phyloP scores from a whole-genome alignment of 1,140 invertebrate genomes.

The Aporrectodea caliginosa region DNA sequence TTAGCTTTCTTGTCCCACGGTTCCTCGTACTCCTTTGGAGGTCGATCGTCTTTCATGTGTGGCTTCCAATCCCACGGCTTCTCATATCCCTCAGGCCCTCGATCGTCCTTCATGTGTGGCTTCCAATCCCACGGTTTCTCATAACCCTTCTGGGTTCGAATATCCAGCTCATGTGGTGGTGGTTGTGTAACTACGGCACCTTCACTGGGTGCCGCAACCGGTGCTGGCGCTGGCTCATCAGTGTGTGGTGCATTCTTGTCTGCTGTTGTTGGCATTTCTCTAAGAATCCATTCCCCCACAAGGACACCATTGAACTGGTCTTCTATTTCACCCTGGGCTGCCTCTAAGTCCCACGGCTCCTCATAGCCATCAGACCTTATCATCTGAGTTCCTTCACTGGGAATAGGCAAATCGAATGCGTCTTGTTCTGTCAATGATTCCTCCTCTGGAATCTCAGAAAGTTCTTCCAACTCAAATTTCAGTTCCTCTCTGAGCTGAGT shows the following conservation, averaged over 20 bases:
- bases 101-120: constrained; percentile 30
- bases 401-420: neutral
- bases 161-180: constrained; percentile 22
- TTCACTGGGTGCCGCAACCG: neutral
- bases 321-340: neutral
- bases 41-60: constrained; percentile 20
- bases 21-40: constrained; percentile 30
- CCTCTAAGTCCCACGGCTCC: neutral
- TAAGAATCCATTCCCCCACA: neutral
- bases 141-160: constrained; percentile 24
- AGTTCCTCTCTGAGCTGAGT: neutral
- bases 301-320: neutral
- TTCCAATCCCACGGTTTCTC: constrained; percentile 34
- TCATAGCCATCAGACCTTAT: neutral
- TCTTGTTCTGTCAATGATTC: neutral
- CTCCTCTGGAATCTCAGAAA: neutral
- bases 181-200: neutral
- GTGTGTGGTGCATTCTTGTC: neutral
- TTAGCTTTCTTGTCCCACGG: constrained; percentile 31
- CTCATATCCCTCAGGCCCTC: constrained; percentile 27
- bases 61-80: constrained; percentile 32
- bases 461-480: neutral
- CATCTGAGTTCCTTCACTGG: neutral
- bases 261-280: neutral
- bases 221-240: neutral